These are phyloP conservation scores for Strix aluco DNA, from an alignment of 2,113 vertebrate genomes.

Conservation along the genomic window DNA sequence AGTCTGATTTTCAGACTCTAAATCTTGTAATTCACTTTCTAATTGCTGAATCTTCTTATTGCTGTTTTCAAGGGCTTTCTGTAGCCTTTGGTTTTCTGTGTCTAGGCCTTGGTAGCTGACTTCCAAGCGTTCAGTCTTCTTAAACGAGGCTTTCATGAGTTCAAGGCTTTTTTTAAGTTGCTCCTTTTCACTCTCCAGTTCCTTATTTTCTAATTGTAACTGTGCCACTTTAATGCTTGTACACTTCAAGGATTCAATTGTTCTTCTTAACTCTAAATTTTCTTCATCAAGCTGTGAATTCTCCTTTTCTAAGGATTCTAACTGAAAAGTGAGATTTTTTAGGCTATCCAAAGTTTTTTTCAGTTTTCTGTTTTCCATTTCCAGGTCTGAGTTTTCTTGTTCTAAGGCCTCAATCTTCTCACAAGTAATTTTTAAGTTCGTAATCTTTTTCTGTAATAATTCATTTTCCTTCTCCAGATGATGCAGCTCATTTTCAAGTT, in stretches of 20 bases:
- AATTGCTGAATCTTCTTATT: slow-evolving; percentile 95
- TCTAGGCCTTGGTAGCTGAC: slow-evolving; percentile 96
- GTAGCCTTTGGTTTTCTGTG: slow-evolving; percentile 95
- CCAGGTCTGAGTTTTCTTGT: slow-evolving; percentile 90
- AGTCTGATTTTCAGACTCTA: slow-evolving; percentile 93
- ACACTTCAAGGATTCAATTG: slow-evolving; percentile 85
- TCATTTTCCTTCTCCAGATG: slow-evolving; percentile 91
- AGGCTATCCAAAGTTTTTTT: slow-evolving; percentile 91
- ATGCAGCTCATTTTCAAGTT: slow-evolving; percentile 87
- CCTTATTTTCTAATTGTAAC: slow-evolving; percentile 91
- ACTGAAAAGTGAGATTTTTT: slow-evolving; percentile 87
- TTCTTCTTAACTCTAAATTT: slow-evolving; percentile 89
- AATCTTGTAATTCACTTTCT: slow-evolving; percentile 91
- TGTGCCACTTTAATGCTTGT: slow-evolving; percentile 88
- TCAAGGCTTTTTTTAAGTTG: slow-evolving; percentile 91
- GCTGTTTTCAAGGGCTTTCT: slow-evolving; percentile 95
- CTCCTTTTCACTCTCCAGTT: slow-evolving; percentile 91
- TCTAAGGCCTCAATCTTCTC: slow-evolving; percentile 92
- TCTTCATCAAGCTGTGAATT: slow-evolving; percentile 93
- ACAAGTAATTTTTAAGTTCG: slow-evolving; percentile 90
- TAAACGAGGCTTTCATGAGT: slow-evolving; percentile 91
- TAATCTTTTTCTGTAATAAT: slow-evolving; percentile 89
- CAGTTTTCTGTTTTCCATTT: slow-evolving; percentile 88
- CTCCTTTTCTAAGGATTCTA: slow-evolving; percentile 93
- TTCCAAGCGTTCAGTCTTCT: slow-evolving; percentile 94